Conservation (phyloP, 37 sponge, comb jelly and placozoan species). For the Axinella damicornis region DNA sequence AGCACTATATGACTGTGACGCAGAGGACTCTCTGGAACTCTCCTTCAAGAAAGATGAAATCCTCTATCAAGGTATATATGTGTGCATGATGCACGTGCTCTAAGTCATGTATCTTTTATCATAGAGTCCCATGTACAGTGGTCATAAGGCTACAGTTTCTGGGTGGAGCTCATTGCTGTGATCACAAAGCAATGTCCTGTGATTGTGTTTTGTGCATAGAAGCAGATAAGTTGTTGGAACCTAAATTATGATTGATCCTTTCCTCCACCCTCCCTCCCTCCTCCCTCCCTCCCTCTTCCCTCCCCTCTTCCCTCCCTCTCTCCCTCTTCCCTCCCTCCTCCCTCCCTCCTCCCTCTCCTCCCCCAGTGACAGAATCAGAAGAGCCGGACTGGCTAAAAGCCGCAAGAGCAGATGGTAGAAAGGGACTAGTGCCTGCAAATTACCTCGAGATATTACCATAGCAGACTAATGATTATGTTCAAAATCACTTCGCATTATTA, state of each 20-base stretch:
- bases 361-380: conserved; percentile 29
- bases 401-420: conserved; percentile 15
- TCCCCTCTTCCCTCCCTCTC: too few relatives aligned
- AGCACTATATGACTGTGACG: conserved; percentile 87
- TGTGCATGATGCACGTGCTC: too few relatives aligned
- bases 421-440: conserved; percentile 75
- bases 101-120: too few relatives aligned
- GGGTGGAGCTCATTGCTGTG: too few relatives aligned
- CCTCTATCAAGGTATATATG: conserved; percentile 65
- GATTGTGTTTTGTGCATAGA: too few relatives aligned
- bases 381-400: conserved; percentile 72
- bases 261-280: neutral
- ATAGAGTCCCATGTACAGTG: neutral
- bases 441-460: conserved; percentile 59
- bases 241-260: too few relatives aligned
- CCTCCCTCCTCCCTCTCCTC: neutral
- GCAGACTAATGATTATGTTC: too few relatives aligned
- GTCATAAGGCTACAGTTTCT: too few relatives aligned
- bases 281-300: too few relatives aligned
- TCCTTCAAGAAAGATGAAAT: conserved; percentile 84
- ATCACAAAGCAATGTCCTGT: too few relatives aligned
- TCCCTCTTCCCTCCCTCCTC: neutral
- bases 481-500: too few relatives aligned
- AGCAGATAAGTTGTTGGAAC: too few relatives aligned
- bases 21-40: conserved; percentile 81